A percentile compares a stretch with the other conserved stretches of the same genome.
phyloP scores from a whole-genome alignment of 1,140 invertebrate genomes.

The Eriocheir sinensis region DNA sequence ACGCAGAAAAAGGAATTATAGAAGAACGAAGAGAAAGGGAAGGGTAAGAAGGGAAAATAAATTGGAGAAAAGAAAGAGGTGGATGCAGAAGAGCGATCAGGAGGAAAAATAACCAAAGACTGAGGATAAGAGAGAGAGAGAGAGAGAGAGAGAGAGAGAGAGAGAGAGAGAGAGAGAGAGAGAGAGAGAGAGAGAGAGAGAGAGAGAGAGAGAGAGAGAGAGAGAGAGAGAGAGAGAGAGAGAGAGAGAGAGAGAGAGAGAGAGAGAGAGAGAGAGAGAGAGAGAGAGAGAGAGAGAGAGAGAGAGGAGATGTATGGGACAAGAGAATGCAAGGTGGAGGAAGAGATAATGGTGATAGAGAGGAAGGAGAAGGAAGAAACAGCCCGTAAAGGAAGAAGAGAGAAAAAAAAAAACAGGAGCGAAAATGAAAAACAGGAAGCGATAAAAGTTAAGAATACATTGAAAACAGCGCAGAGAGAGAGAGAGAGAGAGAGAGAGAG shows the following conservation, averaged over 20 bases:
- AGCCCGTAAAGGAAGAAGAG: neutral
- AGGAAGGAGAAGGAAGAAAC: neutral
- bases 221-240: conserved; percentile 14
- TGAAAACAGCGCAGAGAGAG: neutral
- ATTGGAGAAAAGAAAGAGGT: too few relatives aligned
- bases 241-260: neutral
- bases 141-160: neutral
- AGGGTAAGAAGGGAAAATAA: neutral
- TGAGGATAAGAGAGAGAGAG: neutral
- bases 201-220: conserved; percentile 22
- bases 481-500: conserved; percentile 22
- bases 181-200: conserved; percentile 22
- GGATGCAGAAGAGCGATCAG: too few relatives aligned
- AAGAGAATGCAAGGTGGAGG: neutral
- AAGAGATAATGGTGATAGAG: conserved; percentile 2
- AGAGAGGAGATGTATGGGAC: neutral
- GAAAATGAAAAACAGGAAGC: neutral
- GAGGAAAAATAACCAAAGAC: too few relatives aligned
- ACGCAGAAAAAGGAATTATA: too few relatives aligned
- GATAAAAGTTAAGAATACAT: neutral
- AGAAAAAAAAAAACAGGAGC: neutral
- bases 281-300: neutral
- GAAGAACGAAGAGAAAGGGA: neutral
- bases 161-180: neutral
- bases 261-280: too few relatives aligned